phyloP scores from a whole-genome alignment of 1,140 invertebrate species.

The Panonychus citri region DNA sequence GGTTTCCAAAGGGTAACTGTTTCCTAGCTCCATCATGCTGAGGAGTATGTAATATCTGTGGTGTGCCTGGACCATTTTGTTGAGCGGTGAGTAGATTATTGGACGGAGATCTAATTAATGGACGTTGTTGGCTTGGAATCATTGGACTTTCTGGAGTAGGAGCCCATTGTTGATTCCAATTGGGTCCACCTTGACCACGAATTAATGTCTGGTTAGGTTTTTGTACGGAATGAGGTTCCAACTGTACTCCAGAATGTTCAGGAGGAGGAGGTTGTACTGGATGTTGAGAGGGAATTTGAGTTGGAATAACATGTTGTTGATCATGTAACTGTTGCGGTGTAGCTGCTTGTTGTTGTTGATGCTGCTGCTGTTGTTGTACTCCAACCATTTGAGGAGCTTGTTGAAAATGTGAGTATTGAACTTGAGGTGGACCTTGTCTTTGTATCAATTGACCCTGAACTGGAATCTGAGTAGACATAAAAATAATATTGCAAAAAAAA shows the following conservation, averaged over 20 bases:
- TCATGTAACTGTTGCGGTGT: background rate
- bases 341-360: background rate
- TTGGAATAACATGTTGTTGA: background rate
- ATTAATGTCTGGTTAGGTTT: background rate
- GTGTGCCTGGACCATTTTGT: background rate
- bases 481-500: too few relatives aligned
- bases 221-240: background rate
- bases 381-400: background rate
- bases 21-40: background rate
- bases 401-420: background rate
- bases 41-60: background rate
- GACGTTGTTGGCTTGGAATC: background rate
- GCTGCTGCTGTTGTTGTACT: background rate
- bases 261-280: background rate
- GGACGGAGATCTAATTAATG: background rate
- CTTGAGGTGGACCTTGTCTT: background rate
- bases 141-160: background rate
- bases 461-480: too few relatives aligned
- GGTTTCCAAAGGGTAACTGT: too few relatives aligned
- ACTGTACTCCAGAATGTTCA: background rate
- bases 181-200: background rate
- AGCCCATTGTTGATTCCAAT: background rate
- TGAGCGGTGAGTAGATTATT: background rate
- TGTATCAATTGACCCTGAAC: background rate
- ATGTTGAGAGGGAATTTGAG: background rate